Percentiles rank a stretch among this genome's conserved stretches.
Evolutionary conservation across 2,888 invertebrate species (phyloP).

Genomic region (Sinohyriopsis cumingii): DNA sequence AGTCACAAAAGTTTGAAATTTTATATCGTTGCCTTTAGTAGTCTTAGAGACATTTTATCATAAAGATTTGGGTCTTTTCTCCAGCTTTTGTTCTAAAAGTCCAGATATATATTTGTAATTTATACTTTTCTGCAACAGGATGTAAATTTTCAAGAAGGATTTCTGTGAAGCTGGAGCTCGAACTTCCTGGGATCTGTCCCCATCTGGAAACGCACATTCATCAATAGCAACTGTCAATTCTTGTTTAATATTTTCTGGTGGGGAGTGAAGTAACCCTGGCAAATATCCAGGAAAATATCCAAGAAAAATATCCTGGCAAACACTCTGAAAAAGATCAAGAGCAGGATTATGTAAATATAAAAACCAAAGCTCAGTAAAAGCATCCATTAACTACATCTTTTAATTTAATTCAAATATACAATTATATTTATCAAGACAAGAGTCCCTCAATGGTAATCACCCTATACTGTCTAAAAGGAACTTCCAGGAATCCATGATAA

Average conservation of each 20-base stretch:
- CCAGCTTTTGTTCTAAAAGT: too few relatives aligned
- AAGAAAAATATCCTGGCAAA: conserved; percentile 33
- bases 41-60: too few relatives aligned
- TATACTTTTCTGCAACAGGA: conserved; percentile 7
- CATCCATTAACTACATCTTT: too few relatives aligned
- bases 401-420: too few relatives aligned
- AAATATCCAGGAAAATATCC: conserved; percentile 9
- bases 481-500: too few relatives aligned
- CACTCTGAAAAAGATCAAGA: conserved; percentile 19
- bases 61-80: too few relatives aligned
- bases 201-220: conserved; percentile 15
- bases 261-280: conserved; percentile 23
- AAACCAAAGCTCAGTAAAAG: too few relatives aligned
- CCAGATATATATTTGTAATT: neutral
- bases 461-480: too few relatives aligned
- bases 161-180: conserved; percentile 6
- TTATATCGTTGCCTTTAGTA: too few relatives aligned
- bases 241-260: conserved; percentile 21
- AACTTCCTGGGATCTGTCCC: conserved; percentile 6
- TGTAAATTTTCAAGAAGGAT: conserved; percentile 7
- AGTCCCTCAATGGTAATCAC: too few relatives aligned
- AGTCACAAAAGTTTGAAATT: too few relatives aligned
- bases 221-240: conserved; percentile 11
- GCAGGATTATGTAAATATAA: neutral
- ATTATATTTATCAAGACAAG: too few relatives aligned